Conservation (phyloP, 1,140 invertebrate genomes). For the Heliconius himera region DNA sequence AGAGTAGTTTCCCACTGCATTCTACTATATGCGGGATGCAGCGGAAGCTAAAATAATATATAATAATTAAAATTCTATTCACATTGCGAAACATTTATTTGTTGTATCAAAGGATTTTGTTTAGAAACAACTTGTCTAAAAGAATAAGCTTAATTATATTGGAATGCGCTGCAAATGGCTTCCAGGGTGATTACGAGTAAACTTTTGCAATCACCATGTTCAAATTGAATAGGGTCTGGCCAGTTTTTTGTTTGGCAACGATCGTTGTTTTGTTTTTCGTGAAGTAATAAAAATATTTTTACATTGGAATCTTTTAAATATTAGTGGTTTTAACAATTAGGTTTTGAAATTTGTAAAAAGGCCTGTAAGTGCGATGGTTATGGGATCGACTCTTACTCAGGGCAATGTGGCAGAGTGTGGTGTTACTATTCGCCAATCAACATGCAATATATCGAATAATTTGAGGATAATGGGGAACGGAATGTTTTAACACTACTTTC, state of each 20-base stretch:
- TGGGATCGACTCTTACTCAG: background rate
- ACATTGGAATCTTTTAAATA: background rate
- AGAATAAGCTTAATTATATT: slow-evolving; percentile 28
- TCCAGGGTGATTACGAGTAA: slow-evolving; percentile 22
- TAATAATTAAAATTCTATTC: background rate
- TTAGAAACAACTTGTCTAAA: background rate
- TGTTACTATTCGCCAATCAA: background rate
- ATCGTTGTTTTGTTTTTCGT: background rate
- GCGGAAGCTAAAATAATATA: background rate
- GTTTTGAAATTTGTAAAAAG: background rate
- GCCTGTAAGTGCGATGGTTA: background rate
- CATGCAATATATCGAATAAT: background rate
- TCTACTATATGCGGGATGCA: no score
- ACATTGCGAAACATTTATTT: background rate
- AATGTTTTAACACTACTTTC: background rate
- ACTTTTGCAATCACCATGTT: slow-evolving; percentile 24
- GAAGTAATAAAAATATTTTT: slow-evolving; percentile 1
- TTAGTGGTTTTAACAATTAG: background rate
- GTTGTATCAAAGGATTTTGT: background rate
- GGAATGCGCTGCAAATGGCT: slow-evolving; percentile 19
- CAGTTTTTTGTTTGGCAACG: slow-evolving; percentile 4
- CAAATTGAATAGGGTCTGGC: slow-evolving; percentile 23
- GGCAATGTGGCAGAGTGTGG: background rate
- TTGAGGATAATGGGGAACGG: background rate
- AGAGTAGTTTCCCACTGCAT: no score